Evolutionary conservation across 2,797 vertebrate genomes (phyloP).

Genomic region (Loriculus beryllinus): DNA sequence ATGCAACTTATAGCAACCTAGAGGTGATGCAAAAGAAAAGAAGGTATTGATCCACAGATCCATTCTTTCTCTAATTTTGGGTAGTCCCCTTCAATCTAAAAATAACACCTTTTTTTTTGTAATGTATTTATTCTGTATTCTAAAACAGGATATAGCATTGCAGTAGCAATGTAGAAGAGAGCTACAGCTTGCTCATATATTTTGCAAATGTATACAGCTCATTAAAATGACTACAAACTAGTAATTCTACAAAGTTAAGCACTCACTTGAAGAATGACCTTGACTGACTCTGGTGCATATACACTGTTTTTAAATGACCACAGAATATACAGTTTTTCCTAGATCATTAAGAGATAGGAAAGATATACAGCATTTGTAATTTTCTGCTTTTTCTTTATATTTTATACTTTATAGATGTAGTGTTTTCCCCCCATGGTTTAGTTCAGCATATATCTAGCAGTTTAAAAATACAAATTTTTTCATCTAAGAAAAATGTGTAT

Average conservation of each 20-base stretch:
- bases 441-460: not conserved
- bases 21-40: not conserved
- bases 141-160: not conserved
- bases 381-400: not conserved
- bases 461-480: not conserved
- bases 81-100: not conserved
- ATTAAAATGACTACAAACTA: not conserved
- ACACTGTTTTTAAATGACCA: not conserved
- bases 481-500: not conserved
- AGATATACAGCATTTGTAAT: not conserved
- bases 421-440: not conserved
- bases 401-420: not conserved
- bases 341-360: not conserved
- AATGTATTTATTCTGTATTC: not conserved
- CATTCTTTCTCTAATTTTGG: not conserved
- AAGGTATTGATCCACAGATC: not conserved
- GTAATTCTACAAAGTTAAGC: not conserved
- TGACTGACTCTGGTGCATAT: not conserved
- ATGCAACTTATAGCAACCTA: not conserved
- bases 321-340: not conserved
- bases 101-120: not conserved
- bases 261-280: not conserved
- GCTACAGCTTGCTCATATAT: not conserved
- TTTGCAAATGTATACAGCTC: not conserved
- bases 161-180: not conserved